Conservation (phyloP, 2,797 vertebrate genomes). For the Tenualosa thibaudeaui region DNA sequence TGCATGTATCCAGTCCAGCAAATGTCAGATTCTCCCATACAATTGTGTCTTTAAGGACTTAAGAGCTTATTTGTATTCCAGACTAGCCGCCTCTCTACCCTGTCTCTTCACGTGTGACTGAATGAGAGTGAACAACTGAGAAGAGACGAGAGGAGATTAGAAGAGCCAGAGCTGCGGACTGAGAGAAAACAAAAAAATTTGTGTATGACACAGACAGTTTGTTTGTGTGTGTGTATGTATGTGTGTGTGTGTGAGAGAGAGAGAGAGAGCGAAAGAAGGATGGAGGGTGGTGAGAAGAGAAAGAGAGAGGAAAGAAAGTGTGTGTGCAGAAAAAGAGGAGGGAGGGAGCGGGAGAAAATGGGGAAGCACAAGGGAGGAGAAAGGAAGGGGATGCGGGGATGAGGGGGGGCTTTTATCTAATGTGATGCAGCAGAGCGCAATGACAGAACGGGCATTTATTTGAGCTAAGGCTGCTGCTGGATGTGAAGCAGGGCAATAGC, state of each 20-base stretch:
- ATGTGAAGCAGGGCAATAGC: conserved; percentile 52
- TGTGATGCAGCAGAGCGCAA: conserved; percentile 74
- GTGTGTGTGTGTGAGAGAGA: conserved; percentile 51
- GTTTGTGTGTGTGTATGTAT: conserved; percentile 39
- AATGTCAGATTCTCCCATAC: conserved; percentile 62
- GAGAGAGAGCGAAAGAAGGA: conserved; percentile 20
- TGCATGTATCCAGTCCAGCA: conserved; percentile 39
- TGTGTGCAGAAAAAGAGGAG: conserved; percentile 40
- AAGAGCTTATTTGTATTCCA: conserved; percentile 76
- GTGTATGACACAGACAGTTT: conserved; percentile 44
- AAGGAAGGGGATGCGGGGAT: conserved; percentile 15
- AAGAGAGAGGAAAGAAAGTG: background rate
- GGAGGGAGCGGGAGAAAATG: conserved; percentile 26
- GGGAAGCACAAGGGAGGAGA: conserved; percentile 44
- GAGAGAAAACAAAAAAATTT: conserved; percentile 1
- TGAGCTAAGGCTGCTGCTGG: conserved; percentile 68
- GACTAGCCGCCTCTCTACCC: conserved; percentile 51
- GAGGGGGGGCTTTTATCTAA: conserved; percentile 67
- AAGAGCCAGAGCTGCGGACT: background rate
- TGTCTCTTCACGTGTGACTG: conserved; percentile 72
- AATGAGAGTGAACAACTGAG: conserved; percentile 65
- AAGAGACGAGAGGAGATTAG: conserved; percentile 24
- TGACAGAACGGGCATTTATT: conserved; percentile 75
- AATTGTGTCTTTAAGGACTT: conserved; percentile 74
- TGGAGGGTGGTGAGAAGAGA: background rate